A percentile compares a stretch with the other conserved stretches of the same genome.
These are phyloP conservation scores for Ennomos fuscantarius DNA, from an alignment of 2,888 invertebrate species.

Conservation along the genomic window DNA sequence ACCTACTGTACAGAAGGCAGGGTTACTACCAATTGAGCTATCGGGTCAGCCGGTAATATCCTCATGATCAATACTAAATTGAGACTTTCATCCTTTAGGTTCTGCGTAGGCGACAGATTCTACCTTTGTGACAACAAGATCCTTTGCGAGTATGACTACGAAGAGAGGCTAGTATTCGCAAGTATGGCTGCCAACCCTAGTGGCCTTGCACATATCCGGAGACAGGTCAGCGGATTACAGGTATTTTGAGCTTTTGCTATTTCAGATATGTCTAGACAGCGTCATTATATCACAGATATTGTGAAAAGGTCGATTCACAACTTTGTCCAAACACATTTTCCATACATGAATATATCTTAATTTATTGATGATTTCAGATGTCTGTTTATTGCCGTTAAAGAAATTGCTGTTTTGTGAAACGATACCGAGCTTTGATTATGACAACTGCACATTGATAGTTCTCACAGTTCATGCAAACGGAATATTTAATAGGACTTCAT, in stretches of 20 bases:
- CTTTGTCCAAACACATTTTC: not conserved
- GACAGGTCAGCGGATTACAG: slow-evolving; percentile 91
- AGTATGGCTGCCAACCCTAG: slow-evolving; percentile 95
- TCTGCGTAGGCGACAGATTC: slow-evolving; percentile 97
- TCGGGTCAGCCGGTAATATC: no score
- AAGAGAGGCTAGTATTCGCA: slow-evolving; percentile 95
- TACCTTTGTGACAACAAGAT: slow-evolving; percentile 97
- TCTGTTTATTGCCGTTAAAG: slow-evolving; percentile 1
- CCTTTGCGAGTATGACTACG: slow-evolving; percentile 97
- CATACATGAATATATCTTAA: slow-evolving; percentile 33
- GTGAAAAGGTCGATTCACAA: slow-evolving; percentile 21
- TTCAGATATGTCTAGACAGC: slow-evolving; percentile 46
- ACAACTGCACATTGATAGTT: slow-evolving; percentile 30
- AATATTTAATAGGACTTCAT: slow-evolving; percentile 10
- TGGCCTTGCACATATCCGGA: slow-evolving; percentile 93
- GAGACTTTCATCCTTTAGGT: slow-evolving; percentile 82
- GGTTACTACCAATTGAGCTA: no score
- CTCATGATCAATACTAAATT: not conserved
- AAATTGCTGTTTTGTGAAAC: slow-evolving; percentile 4
- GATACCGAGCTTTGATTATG: slow-evolving; percentile 24
- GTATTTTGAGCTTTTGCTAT: slow-evolving; percentile 49
- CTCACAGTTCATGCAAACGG: slow-evolving; percentile 28
- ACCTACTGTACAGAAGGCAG: no score
- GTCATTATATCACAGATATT: slow-evolving; percentile 14
- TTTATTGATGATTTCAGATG: slow-evolving; percentile 55